phyloP scores from a whole-genome alignment of 2,888 invertebrate species.

The Tipula unca region DNA sequence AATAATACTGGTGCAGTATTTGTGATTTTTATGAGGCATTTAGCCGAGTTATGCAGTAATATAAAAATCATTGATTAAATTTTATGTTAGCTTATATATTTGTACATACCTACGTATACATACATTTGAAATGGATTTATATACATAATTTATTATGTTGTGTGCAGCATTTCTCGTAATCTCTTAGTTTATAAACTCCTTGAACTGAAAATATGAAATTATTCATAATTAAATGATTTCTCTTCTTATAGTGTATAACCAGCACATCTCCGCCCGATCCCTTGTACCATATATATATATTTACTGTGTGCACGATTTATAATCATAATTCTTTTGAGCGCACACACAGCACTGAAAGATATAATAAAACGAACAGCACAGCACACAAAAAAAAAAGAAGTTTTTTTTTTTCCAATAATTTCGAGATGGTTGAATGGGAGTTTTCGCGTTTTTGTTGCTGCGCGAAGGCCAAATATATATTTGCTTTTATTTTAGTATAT shows the following conservation, averaged over 20 bases:
- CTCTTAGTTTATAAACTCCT: not conserved
- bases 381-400: not conserved
- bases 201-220: slow-evolving; percentile 8
- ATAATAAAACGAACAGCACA: not conserved
- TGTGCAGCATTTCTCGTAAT: not conserved
- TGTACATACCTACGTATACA: not conserved
- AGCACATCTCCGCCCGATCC: not conserved
- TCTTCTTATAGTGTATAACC: not conserved
- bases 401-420: not conserved
- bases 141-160: not conserved
- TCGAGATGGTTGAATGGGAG: slow-evolving; percentile 8
- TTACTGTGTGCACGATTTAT: not conserved
- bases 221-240: slow-evolving; percentile 14
- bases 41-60: not conserved
- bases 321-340: not conserved
- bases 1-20: not conserved
- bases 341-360: not conserved
- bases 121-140: not conserved
- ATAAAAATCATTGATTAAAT: not conserved
- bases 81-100: not conserved
- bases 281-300: not conserved
- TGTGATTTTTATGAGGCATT: not conserved
- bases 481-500: not conserved
- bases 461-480: not conserved
- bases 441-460: not conserved